Base-by-base conservation (phyloP, 2,888 invertebrate species). In the Calliscelio sp. region DNA sequence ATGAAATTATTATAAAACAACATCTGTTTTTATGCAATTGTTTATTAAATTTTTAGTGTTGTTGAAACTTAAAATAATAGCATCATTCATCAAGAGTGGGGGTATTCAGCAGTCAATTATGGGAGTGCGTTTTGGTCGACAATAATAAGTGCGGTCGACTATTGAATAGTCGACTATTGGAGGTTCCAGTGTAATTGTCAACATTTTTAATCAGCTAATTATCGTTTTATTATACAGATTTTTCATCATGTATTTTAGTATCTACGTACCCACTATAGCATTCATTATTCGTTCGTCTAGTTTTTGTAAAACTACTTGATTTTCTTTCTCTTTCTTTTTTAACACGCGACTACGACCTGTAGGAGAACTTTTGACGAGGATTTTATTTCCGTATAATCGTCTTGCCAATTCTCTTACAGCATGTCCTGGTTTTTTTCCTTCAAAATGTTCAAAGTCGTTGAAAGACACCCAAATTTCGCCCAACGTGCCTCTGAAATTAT, bases 401-500 rank as follows among this genome's bases (percentile, higher is more conserved):
- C 49, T 11, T 8, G 49, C 49, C n/a, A 49, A n/a, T 20, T 49
- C 49, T 49, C 49, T 49, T 20, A 49, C 20, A 14, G 41, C 41
- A 41, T 41, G 41, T 41, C 41, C 41, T 20, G 49, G 49, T 49
- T 49, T 49, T 20, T 49, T 49, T 49, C 11, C 49, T 49, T 49
- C 49, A 5, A 49, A 20, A 49, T 49, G 16, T 20, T 49, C 49
- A n/a, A 49, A 49, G 11, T 49, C 49, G 49, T 49, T 49, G 20
- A 49, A 20, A 49, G 49, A 49, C 2, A 49, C 22, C 49, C 49
- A 49, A 11, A 49, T 49, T 7, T 49, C 49, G 49, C 6, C 49
- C 49, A 49, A 49, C 20, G 20, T 49, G 49, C 20, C 49, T 49
- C 49, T 49, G 49, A 11, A 49, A 49, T n/a, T n/a, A n/a, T n/a